Evolutionary conservation across 2,797 vertebrate genomes (phyloP), one percentile per base, ranked within the genome.

Genomic region (Epinephelus malabaricus): DNA sequence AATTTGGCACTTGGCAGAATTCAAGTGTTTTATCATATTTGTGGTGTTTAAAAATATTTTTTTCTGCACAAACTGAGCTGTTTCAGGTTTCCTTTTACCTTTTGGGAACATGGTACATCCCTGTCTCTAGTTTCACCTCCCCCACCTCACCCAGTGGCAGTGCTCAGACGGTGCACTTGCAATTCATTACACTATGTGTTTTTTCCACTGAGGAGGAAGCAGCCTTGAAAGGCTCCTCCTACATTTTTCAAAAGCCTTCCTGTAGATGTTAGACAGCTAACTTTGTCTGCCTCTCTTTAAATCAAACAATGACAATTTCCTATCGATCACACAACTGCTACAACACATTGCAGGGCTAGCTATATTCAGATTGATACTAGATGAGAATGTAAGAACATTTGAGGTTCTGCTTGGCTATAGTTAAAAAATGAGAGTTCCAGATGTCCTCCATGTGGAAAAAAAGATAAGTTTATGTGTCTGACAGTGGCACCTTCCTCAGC

Each of bases 131-230:
- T 69, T 89, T 85, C 84, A 71, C 90, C 87, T 89, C 89, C 88
- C 89, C 90, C 90, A 86, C 82, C 45, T 66, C 74, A 79, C 60
- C 82, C 69, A 82, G 77, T 78, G 81, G 76, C 83, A 79, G 79
- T 74, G 76, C 69, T 90, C 88, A 91, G 82, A 78, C 90, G 82
- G 89, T 88, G 79, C 87, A 75, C 79, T 86, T 79, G 76, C 61
- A 83, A 78, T 88, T 88, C 79, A 87, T 79, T 79, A 75, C 69
- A 72, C 69, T 62, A 56, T 56, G 76, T 65, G 64, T 51, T 76
- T 81, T 82, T 77, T 63, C 53, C 85, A 47, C 78, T 77, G 47
- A 65, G 64, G 68, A 83, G 69, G 80, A 86, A 85, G 78, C 76
- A 73, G 65, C 38, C 43, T 56, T 58, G 49, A 88, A 77, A 90